Percentiles rank a stretch among this genome's conserved stretches.
Evolutionary conservation across 2,888 invertebrate species (phyloP).

Genomic region (Drosophila antonietae): DNA sequence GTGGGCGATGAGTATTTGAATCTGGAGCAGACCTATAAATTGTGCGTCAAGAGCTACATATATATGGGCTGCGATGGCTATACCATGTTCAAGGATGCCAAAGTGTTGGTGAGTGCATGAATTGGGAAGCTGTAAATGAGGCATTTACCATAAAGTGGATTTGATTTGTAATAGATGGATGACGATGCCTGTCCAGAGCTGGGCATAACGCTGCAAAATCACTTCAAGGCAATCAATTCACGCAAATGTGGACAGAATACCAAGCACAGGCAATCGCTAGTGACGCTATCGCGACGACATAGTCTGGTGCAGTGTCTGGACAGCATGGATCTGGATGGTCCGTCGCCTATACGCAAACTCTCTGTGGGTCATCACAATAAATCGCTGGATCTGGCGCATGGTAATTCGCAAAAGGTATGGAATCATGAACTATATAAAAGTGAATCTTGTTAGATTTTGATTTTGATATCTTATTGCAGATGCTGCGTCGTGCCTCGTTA

Average conservation of each 20-base stretch:
- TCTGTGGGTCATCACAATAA: constrained; percentile 83
- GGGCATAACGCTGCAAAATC: constrained; percentile 94
- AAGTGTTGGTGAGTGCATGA: constrained; percentile 88
- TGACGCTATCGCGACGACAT: constrained; percentile 92
- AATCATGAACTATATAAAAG: neutral
- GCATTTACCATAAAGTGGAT: neutral
- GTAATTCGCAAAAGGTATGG: constrained; percentile 81
- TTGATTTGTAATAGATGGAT: constrained; percentile 87
- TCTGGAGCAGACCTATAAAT: constrained; percentile 89
- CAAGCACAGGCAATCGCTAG: constrained; percentile 93
- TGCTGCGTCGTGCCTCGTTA: constrained; percentile 90
- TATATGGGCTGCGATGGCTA: constrained; percentile 94
- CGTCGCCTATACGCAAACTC: constrained; percentile 88
- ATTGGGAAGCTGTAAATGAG: neutral
- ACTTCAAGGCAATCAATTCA: constrained; percentile 94
- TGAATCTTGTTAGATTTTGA: neutral
- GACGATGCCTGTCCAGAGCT: constrained; percentile 95
- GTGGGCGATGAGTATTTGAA: constrained; percentile 94
- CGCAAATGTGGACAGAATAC: constrained; percentile 88
- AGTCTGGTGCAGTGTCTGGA: constrained; percentile 92
- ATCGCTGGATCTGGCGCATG: constrained; percentile 81
- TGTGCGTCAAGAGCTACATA: constrained; percentile 93
- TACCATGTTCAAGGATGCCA: constrained; percentile 90
- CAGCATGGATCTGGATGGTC: constrained; percentile 88
- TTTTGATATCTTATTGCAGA: constrained; percentile 78